Conservation (phyloP, 2,797 vertebrate genomes). For the Scolopax bukidnonensis region DNA sequence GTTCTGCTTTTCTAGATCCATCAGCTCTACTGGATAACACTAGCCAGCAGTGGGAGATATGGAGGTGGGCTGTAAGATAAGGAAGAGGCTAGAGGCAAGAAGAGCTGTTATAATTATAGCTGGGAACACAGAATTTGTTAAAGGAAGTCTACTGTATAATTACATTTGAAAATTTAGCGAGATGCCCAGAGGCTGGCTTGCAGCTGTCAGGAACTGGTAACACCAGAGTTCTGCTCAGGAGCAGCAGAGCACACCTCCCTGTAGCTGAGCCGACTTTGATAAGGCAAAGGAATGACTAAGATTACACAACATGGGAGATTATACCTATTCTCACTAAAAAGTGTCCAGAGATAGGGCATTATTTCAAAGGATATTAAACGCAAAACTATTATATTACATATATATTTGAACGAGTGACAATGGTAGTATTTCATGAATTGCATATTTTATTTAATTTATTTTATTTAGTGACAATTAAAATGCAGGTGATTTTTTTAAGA, state of each 20-base stretch:
- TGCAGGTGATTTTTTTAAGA: neutral
- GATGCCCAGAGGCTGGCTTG: conserved; percentile 82
- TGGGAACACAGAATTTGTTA: conserved; percentile 80
- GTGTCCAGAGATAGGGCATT: neutral
- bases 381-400: neutral
- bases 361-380: neutral
- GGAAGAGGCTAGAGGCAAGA: conserved; percentile 77
- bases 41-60: conserved; percentile 74
- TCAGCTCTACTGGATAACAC: conserved; percentile 56
- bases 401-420: neutral
- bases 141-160: conserved; percentile 85
- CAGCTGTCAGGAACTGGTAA: conserved; percentile 81
- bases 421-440: neutral
- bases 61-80: conserved; percentile 73
- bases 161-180: conserved; percentile 84
- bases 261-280: conserved; percentile 6
- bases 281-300: conserved; percentile 15
- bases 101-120: conserved; percentile 80
- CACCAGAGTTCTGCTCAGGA: conserved; percentile 66
- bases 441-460: neutral
- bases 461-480: neutral
- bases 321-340: neutral
- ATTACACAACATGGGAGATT: neutral
- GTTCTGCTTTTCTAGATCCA: conserved; percentile 52
- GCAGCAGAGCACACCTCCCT: conserved; percentile 48